Percentiles rank a stretch among this genome's conserved stretches.
These are phyloP conservation scores for Pungitius pungitius DNA, from an alignment of 2,113 vertebrate genomes.

Conservation along the genomic window DNA sequence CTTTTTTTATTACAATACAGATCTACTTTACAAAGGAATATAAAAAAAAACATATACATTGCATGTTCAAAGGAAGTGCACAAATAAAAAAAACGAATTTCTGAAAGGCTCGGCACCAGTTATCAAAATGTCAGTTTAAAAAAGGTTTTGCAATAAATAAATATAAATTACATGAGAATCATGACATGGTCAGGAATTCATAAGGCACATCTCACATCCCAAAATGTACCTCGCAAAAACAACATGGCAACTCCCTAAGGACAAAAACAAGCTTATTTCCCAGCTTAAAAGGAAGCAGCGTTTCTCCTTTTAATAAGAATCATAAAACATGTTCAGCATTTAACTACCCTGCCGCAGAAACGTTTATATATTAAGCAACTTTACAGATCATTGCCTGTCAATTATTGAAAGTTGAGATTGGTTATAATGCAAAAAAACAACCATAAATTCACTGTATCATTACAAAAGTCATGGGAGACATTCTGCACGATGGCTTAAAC, in stretches of 20 bases:
- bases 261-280: conserved; percentile 73
- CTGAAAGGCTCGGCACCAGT: conserved; percentile 66
- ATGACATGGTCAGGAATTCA: conserved; percentile 74
- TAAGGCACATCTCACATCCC: conserved; percentile 79
- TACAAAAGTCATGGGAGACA: conserved; percentile 48
- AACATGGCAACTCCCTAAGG: conserved; percentile 71
- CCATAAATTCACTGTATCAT: conserved; percentile 29
- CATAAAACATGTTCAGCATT: conserved; percentile 68
- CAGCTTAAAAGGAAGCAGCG: conserved; percentile 66
- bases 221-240: conserved; percentile 75
- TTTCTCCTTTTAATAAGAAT: conserved; percentile 65
- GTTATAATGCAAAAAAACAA: conserved; percentile 24
- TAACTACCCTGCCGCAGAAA: conserved; percentile 73
- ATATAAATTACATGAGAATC: conserved; percentile 82
- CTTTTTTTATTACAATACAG: conserved; percentile 68
- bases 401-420: conserved; percentile 49
- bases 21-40: conserved; percentile 77
- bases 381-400: conserved; percentile 60
- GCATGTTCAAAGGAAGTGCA: conserved; percentile 81
- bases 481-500: conserved; percentile 50
- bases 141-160: conserved; percentile 82
- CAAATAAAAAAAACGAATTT: conserved; percentile 67
- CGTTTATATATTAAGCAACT: conserved; percentile 59
- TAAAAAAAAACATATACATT: conserved; percentile 64
- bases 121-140: conserved; percentile 72